Base-by-base conservation (phyloP, 1,140 invertebrate species). In the Reticulitermes speratus region DNA sequence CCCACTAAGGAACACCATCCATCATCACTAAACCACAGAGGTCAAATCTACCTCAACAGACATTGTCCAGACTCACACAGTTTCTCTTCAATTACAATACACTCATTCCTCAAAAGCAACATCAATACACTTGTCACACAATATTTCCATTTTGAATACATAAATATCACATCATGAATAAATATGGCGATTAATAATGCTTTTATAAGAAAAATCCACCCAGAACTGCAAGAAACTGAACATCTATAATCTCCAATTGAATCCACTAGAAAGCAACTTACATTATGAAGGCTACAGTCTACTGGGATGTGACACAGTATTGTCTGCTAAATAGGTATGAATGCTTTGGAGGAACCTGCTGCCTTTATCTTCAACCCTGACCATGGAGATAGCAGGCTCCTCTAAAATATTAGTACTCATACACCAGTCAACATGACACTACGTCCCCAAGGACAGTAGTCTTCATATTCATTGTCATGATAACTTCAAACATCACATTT, bases 141-240 rank as follows among this genome's bases (percentile, higher is more conserved):
- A 75, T 75, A 75, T 75, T 75, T 75, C n/a, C 65, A 75, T 75
- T 25, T 75, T 75, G 25, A 75, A 75, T 75, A 75, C n/a, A 75
- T 75, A 30, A 75, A 75, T 75, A 30, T 75, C 65, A 75, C 65
- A 75, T 25, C 65, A 75, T 30, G 65, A 75, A 75, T 75, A 75
- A 9, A 75, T 75, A 75, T 30, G 65, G 65, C n/a, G 7, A 75
- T 25, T 75, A 8, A 75, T 75, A 75, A 75, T 75, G 65, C n/a
- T 75, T 6, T 30, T 75, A 75, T 75, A 55, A 55, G 52, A 19
- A 14, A 75, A n/a, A 75, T 75, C 65, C 65, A 75, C 14, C 14
- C 65, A 75, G 65, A 30, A 30, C 65, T 75, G 52, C 65, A 75
- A 25, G 65, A 75, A 75, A 75, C n/a, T 3, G 9, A 75, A 9